Percentiles rank a stretch among this genome's conserved stretches.
Evolutionary conservation across 2,113 vertebrate genomes (phyloP).

Genomic region (Caloenas nicobarica): DNA sequence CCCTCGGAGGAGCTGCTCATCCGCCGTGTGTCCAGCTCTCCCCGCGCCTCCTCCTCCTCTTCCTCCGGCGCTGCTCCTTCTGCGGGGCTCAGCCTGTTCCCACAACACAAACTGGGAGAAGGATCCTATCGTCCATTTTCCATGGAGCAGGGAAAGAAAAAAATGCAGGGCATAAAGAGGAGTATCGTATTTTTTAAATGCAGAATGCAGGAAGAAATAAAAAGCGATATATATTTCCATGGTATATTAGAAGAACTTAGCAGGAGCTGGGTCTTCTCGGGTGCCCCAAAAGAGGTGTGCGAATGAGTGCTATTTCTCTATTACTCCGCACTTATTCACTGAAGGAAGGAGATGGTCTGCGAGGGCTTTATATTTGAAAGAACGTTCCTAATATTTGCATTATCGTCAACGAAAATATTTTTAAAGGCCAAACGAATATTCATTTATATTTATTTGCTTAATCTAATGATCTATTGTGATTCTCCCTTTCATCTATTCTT

Average conservation of each 20-base stretch:
- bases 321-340: constrained; percentile 40
- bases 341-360: constrained; percentile 36
- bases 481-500: constrained; percentile 74
- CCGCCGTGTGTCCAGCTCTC: accelerated
- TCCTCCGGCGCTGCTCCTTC: background rate
- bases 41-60: background rate
- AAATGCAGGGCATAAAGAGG: constrained; percentile 16
- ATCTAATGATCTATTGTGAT: constrained; percentile 73
- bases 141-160: background rate
- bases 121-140: constrained; percentile 46
- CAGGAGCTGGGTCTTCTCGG: constrained; percentile 5
- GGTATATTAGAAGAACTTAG: constrained; percentile 24
- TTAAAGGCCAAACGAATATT: constrained; percentile 72
- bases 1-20: background rate
- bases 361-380: constrained; percentile 55
- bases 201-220: constrained; percentile 25
- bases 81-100: background rate
- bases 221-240: constrained; percentile 58
- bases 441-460: constrained; percentile 78
- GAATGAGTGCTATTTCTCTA: constrained; percentile 31
- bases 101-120: background rate
- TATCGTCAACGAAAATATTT: constrained; percentile 74
- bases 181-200: background rate
- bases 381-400: constrained; percentile 70
- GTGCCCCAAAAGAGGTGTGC: background rate